Base-by-base conservation (phyloP, 53 echinoderm and acorn worm genomes). In the Zoroaster sp. region DNA sequence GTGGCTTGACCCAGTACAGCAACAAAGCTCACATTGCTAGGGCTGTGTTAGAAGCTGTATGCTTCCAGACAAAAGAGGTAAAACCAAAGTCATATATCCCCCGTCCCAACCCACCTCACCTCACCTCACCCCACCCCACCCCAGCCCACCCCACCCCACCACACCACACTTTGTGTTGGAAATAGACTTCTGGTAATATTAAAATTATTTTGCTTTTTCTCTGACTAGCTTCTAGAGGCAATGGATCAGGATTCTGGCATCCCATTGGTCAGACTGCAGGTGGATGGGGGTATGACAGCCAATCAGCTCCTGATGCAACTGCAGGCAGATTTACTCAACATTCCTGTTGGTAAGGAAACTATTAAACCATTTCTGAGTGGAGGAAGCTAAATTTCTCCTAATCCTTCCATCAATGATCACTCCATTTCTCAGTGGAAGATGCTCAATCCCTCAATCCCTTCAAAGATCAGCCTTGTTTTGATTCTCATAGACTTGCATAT, bases 61-160 rank as follows among this genome's bases (percentile, higher is more conserved):
- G 98, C 78, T 97, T 94, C 78, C 98, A 97, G 72, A 97, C 98
- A 13, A 94, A 94, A 94, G 95, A 95, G 93, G 95, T 95, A 74
- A n/a, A n/a, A n/a, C n/a, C n/a, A n/a, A n/a, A n/a, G n/a, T n/a
- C n/a, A n/a, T n/a, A n/a, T n/a, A n/a, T n/a, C n/a, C n/a, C n/a
- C n/a, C n/a, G n/a, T n/a, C n/a, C n/a, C n/a, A n/a, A n/a, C n/a
- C n/a, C n/a, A n/a, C n/a, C n/a, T n/a, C n/a, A n/a, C n/a, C n/a
- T n/a, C n/a, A n/a, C n/a, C n/a, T n/a, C n/a, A n/a, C n/a, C n/a
- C n/a, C n/a, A n/a, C n/a, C n/a, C n/a, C n/a, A n/a, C n/a, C n/a
- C n/a, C n/a, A n/a, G n/a, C n/a, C n/a, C n/a, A n/a, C n/a, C n/a
- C n/a, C n/a, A n/a, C n/a, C n/a, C n/a, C n/a, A n/a, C n/a, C n/a